These are phyloP conservation scores for Drosophila eugracilis DNA, from an alignment of 1,140 invertebrate genomes.

Conservation along the genomic window DNA sequence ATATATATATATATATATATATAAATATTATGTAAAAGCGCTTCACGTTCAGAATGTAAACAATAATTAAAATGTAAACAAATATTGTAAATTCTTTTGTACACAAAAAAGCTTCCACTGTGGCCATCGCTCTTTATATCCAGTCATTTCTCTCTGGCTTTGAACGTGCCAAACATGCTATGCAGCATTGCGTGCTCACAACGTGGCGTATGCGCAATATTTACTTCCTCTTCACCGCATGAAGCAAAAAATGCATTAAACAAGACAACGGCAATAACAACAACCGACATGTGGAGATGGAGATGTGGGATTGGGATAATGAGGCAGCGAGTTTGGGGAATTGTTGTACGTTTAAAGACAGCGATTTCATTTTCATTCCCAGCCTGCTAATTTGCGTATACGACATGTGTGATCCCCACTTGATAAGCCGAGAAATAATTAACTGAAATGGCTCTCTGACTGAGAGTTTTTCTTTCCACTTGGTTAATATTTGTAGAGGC, in stretches of 20 bases:
- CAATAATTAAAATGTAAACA: no score
- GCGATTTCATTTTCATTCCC: constrained; percentile 14
- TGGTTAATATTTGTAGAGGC: constrained; percentile 30
- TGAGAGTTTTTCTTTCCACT: constrained; percentile 8
- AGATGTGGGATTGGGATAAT: no score
- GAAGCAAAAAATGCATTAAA: constrained; percentile 64
- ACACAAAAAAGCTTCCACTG: background rate
- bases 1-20: no score
- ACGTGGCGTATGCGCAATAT: constrained; percentile 76
- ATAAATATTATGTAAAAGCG: no score
- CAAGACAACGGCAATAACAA: constrained; percentile 35
- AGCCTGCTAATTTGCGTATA: constrained; percentile 39
- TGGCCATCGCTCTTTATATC: constrained; percentile 2
- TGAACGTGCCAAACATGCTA: constrained; percentile 55
- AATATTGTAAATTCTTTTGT: no score
- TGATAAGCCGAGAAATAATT: constrained; percentile 41
- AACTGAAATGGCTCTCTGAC: constrained; percentile 21
- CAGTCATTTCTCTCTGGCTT: constrained; percentile 7
- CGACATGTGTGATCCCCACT: constrained; percentile 40
- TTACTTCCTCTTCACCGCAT: constrained; percentile 38
- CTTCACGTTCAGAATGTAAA: no score
- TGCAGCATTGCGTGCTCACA: constrained; percentile 67
- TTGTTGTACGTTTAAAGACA: constrained; percentile 36
- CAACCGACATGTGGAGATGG: constrained; percentile 1
- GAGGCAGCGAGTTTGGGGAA: constrained; percentile 14